Percentiles rank a stretch among this genome's conserved stretches.
These are phyloP conservation scores for Notoglanidium macrostoma DNA, from an alignment of 2,797 vertebrate species.

Conservation along the genomic window DNA sequence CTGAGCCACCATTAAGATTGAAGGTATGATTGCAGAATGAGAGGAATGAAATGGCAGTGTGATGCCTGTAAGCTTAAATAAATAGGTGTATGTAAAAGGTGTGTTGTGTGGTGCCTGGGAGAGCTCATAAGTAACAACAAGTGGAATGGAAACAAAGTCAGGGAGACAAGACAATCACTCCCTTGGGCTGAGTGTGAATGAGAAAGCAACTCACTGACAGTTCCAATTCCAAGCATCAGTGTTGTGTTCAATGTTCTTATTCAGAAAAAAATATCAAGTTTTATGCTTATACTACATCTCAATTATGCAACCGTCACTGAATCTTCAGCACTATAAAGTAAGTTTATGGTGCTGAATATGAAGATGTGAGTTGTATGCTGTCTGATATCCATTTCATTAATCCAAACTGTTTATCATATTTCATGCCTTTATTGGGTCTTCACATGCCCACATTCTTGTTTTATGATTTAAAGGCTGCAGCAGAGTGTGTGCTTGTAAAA, in stretches of 20 bases:
- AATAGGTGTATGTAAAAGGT: neutral
- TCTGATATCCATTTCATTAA: conserved; percentile 11
- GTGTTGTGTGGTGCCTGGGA: conserved; percentile 12
- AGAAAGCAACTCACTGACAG: neutral
- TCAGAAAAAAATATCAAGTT: neutral
- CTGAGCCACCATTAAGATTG: neutral
- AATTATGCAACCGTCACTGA: conserved; percentile 28
- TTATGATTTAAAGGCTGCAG: conserved; percentile 33
- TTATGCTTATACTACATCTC: conserved; percentile 26
- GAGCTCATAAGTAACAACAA: conserved; percentile 16
- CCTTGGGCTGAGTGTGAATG: conserved; percentile 17
- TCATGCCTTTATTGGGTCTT: conserved; percentile 11
- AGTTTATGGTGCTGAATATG: neutral
- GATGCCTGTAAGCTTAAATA: neutral
- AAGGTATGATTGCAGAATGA: neutral
- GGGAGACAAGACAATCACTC: conserved; percentile 5
- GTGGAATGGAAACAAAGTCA: conserved; percentile 15
- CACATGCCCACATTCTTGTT: conserved; percentile 5
- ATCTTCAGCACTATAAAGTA: neutral
- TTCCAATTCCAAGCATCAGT: conserved; percentile 6
- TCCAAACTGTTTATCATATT: conserved; percentile 4
- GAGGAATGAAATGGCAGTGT: neutral
- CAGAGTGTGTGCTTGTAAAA: conserved; percentile 27
- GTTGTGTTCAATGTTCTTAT: neutral
- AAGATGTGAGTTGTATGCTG: conserved; percentile 8